Conservation (phyloP, 2,797 vertebrate genomes). For the Glyptemys insculpta region DNA sequence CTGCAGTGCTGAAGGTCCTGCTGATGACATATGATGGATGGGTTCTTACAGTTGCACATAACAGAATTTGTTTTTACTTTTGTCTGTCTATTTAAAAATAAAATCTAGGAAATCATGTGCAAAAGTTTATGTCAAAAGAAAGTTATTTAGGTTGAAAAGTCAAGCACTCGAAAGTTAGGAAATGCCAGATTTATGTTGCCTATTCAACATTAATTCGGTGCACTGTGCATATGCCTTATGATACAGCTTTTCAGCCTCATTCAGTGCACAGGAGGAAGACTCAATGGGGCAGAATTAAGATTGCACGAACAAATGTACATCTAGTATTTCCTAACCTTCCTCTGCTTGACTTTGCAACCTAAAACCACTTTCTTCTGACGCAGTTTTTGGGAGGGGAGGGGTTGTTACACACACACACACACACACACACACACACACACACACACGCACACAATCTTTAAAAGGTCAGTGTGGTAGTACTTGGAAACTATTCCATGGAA, state of each 20-base stretch:
- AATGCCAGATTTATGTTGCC: background rate
- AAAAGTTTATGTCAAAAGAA: background rate
- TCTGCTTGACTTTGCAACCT: slow-evolving; percentile 32
- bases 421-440: background rate
- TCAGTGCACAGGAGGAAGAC: background rate
- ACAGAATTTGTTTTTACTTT: background rate
- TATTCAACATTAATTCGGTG: background rate
- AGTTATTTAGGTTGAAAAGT: background rate
- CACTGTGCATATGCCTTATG: background rate
- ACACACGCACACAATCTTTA: background rate
- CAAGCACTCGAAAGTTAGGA: background rate
- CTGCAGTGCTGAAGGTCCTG: background rate
- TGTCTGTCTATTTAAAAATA: background rate
- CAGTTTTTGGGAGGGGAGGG: no score
- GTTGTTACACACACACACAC: background rate
- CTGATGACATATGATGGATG: background rate
- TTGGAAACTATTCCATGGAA: background rate
- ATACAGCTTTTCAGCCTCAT: background rate
- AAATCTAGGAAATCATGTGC: background rate
- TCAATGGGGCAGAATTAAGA: slow-evolving; percentile 30
- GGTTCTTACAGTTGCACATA: background rate
- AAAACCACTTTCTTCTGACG: background rate
- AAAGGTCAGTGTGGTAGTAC: background rate
- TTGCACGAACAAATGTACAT: background rate
- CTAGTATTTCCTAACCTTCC: slow-evolving; percentile 39